Evolutionary conservation across 2,888 invertebrate genomes (phyloP).

Genomic region (Metellina segmentata): DNA sequence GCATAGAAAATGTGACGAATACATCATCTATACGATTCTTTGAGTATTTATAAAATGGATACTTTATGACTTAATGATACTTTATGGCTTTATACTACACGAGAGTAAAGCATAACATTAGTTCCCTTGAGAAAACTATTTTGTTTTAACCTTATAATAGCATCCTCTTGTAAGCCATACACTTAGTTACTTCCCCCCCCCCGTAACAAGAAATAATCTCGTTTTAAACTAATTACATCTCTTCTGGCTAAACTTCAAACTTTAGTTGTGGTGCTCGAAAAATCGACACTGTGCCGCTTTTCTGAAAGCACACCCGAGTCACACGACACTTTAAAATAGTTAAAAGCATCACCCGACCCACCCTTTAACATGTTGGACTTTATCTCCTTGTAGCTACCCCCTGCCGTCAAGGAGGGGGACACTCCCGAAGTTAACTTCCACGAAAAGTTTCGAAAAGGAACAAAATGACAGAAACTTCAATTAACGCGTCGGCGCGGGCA

Average conservation of each 20-base stretch:
- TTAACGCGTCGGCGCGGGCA: constrained; percentile 20
- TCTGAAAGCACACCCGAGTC: neutral
- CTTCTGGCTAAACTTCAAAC: neutral
- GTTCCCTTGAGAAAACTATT: no score
- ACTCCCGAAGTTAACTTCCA: neutral
- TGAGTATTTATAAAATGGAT: no score
- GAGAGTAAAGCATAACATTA: no score
- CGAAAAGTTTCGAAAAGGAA: constrained; percentile 6
- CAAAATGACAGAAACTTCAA: constrained; percentile 47
- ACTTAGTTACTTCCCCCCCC: neutral
- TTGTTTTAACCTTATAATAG: no score
- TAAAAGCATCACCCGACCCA: neutral
- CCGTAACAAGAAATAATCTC: neutral
- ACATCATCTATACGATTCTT: no score
- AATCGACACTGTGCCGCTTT: neutral
- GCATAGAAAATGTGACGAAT: no score
- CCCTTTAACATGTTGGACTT: neutral
- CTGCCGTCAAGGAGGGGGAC: neutral
- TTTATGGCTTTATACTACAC: no score
- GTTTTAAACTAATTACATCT: neutral
- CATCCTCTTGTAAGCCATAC: no score
- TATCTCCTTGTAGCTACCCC: neutral
- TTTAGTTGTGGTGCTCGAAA: neutral
- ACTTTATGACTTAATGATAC: no score
- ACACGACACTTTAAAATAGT: neutral